A percentile compares a stretch with the other conserved stretches of the same genome.
Conservation (phyloP, 2,797 vertebrate genomes). For the Chelidonichthys spinosus region DNA sequence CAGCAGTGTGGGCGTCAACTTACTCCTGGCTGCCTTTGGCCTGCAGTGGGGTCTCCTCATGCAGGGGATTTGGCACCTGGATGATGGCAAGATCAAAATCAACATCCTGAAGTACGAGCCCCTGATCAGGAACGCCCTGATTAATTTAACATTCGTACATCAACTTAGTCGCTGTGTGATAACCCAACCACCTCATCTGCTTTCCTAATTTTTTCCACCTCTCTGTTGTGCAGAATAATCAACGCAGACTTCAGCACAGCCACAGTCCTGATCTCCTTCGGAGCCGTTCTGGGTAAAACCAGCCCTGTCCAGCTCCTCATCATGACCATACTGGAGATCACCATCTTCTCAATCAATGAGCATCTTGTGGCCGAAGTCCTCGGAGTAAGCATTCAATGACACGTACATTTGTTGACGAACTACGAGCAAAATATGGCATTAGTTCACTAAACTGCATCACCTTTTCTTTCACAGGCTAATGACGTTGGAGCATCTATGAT, state of each 20-base stretch:
- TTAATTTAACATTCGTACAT: background rate
- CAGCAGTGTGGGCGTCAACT: slow-evolving; percentile 93
- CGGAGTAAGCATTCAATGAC: slow-evolving; percentile 64
- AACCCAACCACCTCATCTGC: background rate
- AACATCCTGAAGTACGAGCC: slow-evolving; percentile 80
- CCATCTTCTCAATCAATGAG: slow-evolving; percentile 91
- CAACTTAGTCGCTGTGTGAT: background rate
- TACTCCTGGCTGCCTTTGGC: slow-evolving; percentile 93
- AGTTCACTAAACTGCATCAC: background rate
- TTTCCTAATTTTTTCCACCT: slow-evolving; percentile 17
- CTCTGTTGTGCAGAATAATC: slow-evolving; percentile 87
- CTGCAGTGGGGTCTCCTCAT: slow-evolving; percentile 94
- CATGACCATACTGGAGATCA: slow-evolving; percentile 93
- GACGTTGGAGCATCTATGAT: slow-evolving; percentile 95
- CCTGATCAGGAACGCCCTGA: background rate
- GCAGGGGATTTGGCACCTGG: slow-evolving; percentile 87
- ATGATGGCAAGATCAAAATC: slow-evolving; percentile 78
- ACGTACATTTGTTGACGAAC: background rate
- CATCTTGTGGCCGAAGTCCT: slow-evolving; percentile 82
- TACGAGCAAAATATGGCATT: background rate
- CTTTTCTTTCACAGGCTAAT: slow-evolving; percentile 83
- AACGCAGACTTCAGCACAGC: slow-evolving; percentile 98
- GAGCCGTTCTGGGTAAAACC: slow-evolving; percentile 95
- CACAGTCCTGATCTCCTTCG: slow-evolving; percentile 96
- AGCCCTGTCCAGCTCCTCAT: slow-evolving; percentile 95